Evolutionary conservation across 2,888 invertebrate genomes (phyloP).

Genomic region (Camptogramma bilineatum): DNA sequence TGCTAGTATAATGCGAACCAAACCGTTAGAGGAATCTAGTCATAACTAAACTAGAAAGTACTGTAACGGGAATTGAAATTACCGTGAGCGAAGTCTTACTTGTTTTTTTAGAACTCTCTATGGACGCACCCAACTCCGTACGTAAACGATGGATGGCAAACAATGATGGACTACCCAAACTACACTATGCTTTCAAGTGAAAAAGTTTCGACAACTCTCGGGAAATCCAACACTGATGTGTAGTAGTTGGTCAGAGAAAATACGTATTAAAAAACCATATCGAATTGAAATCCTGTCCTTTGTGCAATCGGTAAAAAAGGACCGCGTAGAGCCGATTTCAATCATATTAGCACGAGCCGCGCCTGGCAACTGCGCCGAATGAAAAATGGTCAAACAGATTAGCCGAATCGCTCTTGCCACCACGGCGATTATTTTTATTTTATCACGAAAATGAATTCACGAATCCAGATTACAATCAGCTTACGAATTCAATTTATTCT

Average conservation of each 20-base stretch:
- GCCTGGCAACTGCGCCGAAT: background rate
- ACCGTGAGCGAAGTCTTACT: too few relatives aligned
- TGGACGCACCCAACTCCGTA: too few relatives aligned
- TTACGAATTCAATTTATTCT: background rate
- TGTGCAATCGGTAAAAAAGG: background rate
- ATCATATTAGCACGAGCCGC: conserved; percentile 4
- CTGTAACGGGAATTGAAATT: too few relatives aligned
- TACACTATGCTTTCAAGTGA: conserved; percentile 2
- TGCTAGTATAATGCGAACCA: too few relatives aligned
- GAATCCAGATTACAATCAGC: background rate
- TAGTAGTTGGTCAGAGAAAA: background rate
- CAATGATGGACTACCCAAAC: conserved; percentile 64
- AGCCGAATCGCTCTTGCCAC: background rate
- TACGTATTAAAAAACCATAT: too few relatives aligned
- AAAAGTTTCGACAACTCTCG: conserved; percentile 12
- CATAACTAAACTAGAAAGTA: too few relatives aligned
- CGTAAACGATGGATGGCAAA: conserved; percentile 71
- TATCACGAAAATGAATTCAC: background rate
- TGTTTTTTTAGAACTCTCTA: too few relatives aligned
- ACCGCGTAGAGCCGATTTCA: conserved; percentile 7
- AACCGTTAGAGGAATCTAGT: too few relatives aligned
- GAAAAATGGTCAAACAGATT: conserved; percentile 13
- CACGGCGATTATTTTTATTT: conserved; percentile 4
- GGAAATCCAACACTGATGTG: background rate
- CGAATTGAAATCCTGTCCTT: background rate